Conservation (phyloP, 2,797 vertebrate species). For the Lycodopsis pacificus region DNA sequence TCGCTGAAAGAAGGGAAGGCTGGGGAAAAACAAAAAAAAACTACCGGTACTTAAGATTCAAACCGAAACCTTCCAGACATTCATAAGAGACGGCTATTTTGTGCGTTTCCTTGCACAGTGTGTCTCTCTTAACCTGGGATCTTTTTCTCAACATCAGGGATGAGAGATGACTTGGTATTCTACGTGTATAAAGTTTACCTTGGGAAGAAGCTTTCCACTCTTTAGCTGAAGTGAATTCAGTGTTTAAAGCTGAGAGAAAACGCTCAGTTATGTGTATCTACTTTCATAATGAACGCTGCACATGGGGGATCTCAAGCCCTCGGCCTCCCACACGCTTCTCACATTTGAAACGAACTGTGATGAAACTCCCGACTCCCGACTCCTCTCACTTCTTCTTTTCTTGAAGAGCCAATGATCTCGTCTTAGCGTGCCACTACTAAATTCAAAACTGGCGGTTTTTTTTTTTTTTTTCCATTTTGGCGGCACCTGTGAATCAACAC, state of each 20-base stretch:
- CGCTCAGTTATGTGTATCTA: background rate
- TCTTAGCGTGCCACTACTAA: background rate
- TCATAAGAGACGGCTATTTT: slow-evolving; percentile 22
- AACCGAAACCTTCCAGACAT: slow-evolving; percentile 34
- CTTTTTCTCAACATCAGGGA: slow-evolving; percentile 9
- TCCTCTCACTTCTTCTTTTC: slow-evolving; percentile 73
- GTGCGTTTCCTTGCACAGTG: slow-evolving; percentile 12
- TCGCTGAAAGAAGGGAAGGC: background rate
- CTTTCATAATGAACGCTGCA: background rate
- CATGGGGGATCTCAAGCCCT: background rate
- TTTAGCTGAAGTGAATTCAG: background rate
- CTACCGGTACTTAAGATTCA: background rate
- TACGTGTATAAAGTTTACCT: background rate
- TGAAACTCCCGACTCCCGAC: background rate
- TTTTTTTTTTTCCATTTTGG: slow-evolving; percentile 41
- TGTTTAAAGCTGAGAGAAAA: background rate
- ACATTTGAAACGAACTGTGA: slow-evolving; percentile 25
- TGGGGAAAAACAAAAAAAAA: background rate
- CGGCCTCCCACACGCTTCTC: slow-evolving; percentile 2
- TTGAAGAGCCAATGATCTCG: slow-evolving; percentile 62
- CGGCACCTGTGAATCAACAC: slow-evolving; percentile 44
- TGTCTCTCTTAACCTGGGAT: slow-evolving; percentile 23
- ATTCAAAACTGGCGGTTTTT: slow-evolving; percentile 81
- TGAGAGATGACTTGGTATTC: slow-evolving; percentile 10
- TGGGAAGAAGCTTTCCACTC: slow-evolving; percentile 1